A percentile compares a stretch with the other conserved stretches of the same genome.
phyloP scores from a whole-genome alignment of 2,888 invertebrate species.

The Philonicus albiceps region DNA sequence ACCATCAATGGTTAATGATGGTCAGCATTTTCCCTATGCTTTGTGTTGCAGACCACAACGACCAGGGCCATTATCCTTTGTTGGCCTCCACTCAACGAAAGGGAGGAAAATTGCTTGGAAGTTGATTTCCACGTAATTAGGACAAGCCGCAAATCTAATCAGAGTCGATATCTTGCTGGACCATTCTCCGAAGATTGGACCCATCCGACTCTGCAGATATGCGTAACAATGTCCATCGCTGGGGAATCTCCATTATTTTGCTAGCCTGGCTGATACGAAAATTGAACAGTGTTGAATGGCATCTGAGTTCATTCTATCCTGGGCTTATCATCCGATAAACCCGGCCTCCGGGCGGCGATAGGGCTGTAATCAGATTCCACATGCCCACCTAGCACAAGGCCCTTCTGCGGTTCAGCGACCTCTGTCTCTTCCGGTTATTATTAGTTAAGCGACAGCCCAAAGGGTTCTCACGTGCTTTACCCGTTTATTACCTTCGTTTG shows the following conservation, averaged over 20 bases:
- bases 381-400: not conserved
- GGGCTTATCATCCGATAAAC: conserved; percentile 3
- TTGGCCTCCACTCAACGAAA: not conserved
- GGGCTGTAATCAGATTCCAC: not conserved
- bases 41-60: not conserved
- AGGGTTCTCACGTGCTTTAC: not conserved
- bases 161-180: conserved; percentile 7
- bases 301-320: not conserved
- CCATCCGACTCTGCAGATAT: not conserved
- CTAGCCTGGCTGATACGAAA: not conserved
- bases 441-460: not conserved
- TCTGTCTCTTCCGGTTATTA: not conserved
- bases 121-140: conserved; percentile 25
- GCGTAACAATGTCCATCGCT: not conserved
- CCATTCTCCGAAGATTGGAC: conserved; percentile 10
- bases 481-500: not conserved
- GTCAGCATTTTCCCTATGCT: not conserved
- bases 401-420: not conserved
- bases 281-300: conserved; percentile 12
- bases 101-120: not conserved
- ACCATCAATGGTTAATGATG: not conserved
- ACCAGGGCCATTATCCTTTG: not conserved
- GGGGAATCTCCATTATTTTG: not conserved
- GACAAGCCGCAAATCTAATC: conserved; percentile 9
- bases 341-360: not conserved